phyloP scores from a whole-genome alignment of 2,797 vertebrate species.

The Lagocephalus sceleratus region DNA sequence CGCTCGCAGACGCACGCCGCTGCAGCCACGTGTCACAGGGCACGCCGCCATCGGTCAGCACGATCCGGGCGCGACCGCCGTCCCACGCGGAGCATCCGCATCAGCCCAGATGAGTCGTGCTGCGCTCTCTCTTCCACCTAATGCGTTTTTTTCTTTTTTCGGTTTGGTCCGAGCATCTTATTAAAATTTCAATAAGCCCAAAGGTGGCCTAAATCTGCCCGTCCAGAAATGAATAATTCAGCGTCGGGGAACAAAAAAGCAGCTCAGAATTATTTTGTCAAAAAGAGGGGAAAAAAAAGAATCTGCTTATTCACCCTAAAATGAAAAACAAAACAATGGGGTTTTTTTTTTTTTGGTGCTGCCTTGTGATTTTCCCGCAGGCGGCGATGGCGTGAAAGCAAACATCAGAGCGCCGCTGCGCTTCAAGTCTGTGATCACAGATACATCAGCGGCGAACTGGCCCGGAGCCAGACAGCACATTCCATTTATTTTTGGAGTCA shows the following conservation, averaged over 20 bases:
- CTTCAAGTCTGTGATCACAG: conserved; percentile 13
- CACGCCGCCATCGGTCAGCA: conserved; percentile 23
- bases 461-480: conserved; percentile 14
- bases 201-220: conserved; percentile 9
- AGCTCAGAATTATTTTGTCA: too few relatives aligned
- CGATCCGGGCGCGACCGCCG: conserved; percentile 7
- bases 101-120: too few relatives aligned
- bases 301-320: neutral
- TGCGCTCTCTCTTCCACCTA: too few relatives aligned
- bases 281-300: neutral
- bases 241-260: neutral
- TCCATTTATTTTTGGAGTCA: conserved; percentile 26
- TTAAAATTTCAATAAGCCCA: conserved; percentile 23
- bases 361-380: neutral
- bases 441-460: conserved; percentile 16
- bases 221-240: conserved; percentile 3
- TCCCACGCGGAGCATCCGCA: conserved; percentile 28
- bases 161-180: neutral
- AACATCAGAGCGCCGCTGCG: conserved; percentile 5
- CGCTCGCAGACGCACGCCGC: conserved; percentile 44
- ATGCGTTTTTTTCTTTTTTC: conserved; percentile 9
- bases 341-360: neutral
- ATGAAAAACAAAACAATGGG: neutral
- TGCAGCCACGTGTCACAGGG: conserved; percentile 35
- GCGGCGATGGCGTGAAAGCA: conserved; percentile 5